Conservation (phyloP, 2,888 invertebrate genomes). For the Eupithecia exiguata region DNA sequence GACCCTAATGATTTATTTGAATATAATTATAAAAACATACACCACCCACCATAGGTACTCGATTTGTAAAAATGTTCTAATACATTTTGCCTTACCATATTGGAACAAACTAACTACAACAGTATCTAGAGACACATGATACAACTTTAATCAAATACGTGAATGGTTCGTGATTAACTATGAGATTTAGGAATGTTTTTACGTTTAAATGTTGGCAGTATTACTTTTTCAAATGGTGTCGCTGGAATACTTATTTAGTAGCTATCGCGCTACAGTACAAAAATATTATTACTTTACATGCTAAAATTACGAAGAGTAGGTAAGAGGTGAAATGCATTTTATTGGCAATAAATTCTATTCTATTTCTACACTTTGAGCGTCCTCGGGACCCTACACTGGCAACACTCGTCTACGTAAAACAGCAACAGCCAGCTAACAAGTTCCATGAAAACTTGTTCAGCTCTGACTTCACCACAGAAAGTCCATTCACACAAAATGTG, state of each 20-base stretch:
- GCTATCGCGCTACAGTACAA: constrained; percentile 43
- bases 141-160: constrained; percentile 41
- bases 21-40: constrained; percentile 81
- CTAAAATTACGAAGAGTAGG: constrained; percentile 29
- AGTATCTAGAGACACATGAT: constrained; percentile 45
- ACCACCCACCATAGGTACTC: constrained; percentile 45
- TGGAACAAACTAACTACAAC: constrained; percentile 47
- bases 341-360: constrained; percentile 23
- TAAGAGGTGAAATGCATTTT: constrained; percentile 33
- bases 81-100: constrained; percentile 50
- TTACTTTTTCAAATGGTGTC: constrained; percentile 43
- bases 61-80: constrained; percentile 51
- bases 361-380: constrained; percentile 31
- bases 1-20: constrained; percentile 61
- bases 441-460: constrained; percentile 31
- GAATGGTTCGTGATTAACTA: constrained; percentile 12
- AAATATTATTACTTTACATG: constrained; percentile 40
- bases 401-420: constrained; percentile 42
- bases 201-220: constrained; percentile 34
- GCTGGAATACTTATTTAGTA: constrained; percentile 50
- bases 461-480: constrained; percentile 36
- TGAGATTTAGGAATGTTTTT: constrained; percentile 24
- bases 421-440: constrained; percentile 41
- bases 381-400: constrained; percentile 34
- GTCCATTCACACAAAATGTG: constrained; percentile 41